These are phyloP conservation scores for Terrapene triunguis DNA, from an alignment of 2,113 vertebrate genomes.

Conservation along the genomic window DNA sequence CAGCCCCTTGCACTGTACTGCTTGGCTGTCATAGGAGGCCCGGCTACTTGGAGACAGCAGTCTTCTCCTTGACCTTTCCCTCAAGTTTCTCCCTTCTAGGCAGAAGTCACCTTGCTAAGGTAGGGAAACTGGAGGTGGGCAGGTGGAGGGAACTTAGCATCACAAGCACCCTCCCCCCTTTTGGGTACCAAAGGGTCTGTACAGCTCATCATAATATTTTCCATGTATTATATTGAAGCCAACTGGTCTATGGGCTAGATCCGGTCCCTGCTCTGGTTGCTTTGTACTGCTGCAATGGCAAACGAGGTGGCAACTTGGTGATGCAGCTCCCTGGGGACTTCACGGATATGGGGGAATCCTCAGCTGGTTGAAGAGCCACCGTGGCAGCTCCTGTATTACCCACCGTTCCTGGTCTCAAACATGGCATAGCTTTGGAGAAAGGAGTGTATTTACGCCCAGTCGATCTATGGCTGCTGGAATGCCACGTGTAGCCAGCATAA, in stretches of 20 bases:
- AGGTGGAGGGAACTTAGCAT: conserved; percentile 21
- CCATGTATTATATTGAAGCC: background rate
- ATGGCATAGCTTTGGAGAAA: conserved; percentile 67
- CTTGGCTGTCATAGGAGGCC: conserved; percentile 49
- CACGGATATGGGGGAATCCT: conserved; percentile 10
- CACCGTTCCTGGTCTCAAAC: conserved; percentile 29
- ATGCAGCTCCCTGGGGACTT: background rate
- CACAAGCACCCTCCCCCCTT: background rate
- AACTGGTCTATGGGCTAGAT: background rate
- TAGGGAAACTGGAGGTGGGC: background rate
- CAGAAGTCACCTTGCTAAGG: conserved; percentile 30
- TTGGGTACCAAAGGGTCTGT: background rate
- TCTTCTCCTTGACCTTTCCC: conserved; percentile 32
- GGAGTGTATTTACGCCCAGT: conserved; percentile 59
- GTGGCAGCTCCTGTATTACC: conserved; percentile 48
- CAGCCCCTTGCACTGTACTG: background rate
- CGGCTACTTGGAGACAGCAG: conserved; percentile 38
- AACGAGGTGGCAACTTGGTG: background rate
- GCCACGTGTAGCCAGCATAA: conserved; percentile 13
- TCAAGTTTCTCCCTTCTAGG: conserved; percentile 48
- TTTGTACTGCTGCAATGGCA: conserved; percentile 3
- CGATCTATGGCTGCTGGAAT: conserved; percentile 60
- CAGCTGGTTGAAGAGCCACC: conserved; percentile 31
- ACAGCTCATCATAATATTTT: background rate
- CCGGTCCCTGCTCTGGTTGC: background rate